Conservation (phyloP, 1,140 invertebrate genomes). For the Orussus abietinus region DNA sequence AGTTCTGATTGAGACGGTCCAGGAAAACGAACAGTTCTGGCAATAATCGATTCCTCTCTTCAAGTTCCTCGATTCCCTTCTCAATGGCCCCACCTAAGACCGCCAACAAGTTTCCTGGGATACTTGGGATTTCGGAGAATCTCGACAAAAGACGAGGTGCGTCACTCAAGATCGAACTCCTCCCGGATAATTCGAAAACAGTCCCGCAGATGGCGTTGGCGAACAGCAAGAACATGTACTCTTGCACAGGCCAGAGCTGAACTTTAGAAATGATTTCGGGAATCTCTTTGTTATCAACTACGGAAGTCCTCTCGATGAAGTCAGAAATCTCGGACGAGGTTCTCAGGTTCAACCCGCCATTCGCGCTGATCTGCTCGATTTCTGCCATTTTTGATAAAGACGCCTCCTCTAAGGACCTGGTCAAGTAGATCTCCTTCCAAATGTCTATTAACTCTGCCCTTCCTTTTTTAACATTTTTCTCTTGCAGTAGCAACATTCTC, state of each 20-base stretch:
- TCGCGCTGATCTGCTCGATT: conserved; percentile 17
- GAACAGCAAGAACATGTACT: conserved; percentile 40
- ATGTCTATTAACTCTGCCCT: conserved; percentile 22
- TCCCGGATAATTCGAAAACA: neutral
- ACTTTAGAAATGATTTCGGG: conserved; percentile 15
- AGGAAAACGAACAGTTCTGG: conserved; percentile 25
- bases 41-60: conserved; percentile 16
- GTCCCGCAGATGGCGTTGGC: conserved; percentile 20
- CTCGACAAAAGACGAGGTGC: conserved; percentile 6
- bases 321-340: conserved; percentile 9
- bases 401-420: conserved; percentile 1
- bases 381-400: conserved; percentile 9
- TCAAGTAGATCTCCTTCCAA: conserved; percentile 23
- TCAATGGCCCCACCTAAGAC: conserved; percentile 25
- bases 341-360: conserved; percentile 16
- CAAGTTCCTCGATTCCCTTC: conserved; percentile 5
- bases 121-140: conserved; percentile 30
- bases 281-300: conserved; percentile 4
- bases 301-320: conserved; percentile 13
- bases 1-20: conserved; percentile 22
- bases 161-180: neutral
- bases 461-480: conserved; percentile 10
- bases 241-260: conserved; percentile 48
- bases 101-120: conserved; percentile 33
- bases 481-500: conserved; percentile 26